Evolutionary conservation across 1,140 invertebrate genomes (phyloP), one percentile per base, ranked within the genome.

Genomic region (Drosophila eugracilis): DNA sequence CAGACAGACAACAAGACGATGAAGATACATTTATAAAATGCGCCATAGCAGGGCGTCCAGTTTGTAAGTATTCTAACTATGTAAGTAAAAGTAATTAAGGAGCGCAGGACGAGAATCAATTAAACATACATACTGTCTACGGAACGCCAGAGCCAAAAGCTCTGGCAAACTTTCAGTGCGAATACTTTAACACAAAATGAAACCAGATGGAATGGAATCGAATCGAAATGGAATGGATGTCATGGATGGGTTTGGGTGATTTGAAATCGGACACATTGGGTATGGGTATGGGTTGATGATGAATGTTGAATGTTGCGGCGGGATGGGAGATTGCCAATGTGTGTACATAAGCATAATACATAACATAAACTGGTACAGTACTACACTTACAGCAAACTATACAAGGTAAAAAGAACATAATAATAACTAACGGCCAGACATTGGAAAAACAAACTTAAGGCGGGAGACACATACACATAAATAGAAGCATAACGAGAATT

Each of bases 381-480:
- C 83, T 81, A 86, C 83, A 85, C 83, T 86, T 86, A 88, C 81
- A 86, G 81, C 73, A 86, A 86, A 86, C 81, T 86, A 86, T 86
- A 86, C 81, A 86, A 86, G 81, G 81, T 84, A 89, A 89, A n/a
- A 78, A 70, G 5, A 75, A 76, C 19, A 19, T 76, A 62, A 83
- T 71, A 81, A 84, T 72, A 81, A 84, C 69, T 58, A 52, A 76
- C 34, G 34, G 39, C 52, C 28, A 67, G 36, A 14, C 58, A 75
- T 21, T 62, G 66, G 12, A 77, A 17, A 24, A 53, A 49, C 36
- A 32, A 4, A 36, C 32, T 34, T 28, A 50, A 34, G 54, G 62
- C 30, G 58, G 58, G 6, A 32, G 65, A 67, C 60, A 58, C 67
- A 71, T 58, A 85, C 75, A 84, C 84, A 83, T 73, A 57, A 89